A percentile compares a stretch with the other conserved stretches of the same genome.
These are phyloP conservation scores for Bugulina stolonifera DNA, from an alignment of 2,888 invertebrate genomes.

Conservation along the genomic window DNA sequence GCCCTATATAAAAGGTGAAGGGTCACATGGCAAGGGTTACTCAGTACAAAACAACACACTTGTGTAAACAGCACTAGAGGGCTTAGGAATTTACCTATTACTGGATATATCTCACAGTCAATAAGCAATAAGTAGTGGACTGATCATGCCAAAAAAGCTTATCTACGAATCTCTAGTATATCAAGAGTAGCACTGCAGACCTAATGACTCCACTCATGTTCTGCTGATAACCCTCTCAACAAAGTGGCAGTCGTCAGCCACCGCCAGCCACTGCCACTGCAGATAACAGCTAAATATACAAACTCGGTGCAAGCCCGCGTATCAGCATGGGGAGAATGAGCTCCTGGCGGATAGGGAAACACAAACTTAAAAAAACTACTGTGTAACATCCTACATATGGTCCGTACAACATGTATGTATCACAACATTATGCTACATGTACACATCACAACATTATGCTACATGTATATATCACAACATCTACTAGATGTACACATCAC, in stretches of 20 bases:
- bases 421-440: no score
- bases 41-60: conserved; percentile 15
- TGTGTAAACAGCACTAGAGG: conserved; percentile 15
- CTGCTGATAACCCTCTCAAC: neutral
- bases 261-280: neutral
- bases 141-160: conserved; percentile 15
- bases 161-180: no score
- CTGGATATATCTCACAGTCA: neutral
- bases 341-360: no score
- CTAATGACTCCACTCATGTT: conserved; percentile 15
- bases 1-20: neutral
- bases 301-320: no score
- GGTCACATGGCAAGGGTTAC: conserved; percentile 25
- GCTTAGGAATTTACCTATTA: neutral
- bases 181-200: neutral
- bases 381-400: no score
- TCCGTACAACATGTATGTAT: no score
- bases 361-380: no score
- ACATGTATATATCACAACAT: no score
- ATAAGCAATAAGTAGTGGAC: neutral
- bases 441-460: no score
- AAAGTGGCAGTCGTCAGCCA: neutral
- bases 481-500: no score
- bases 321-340: no score
- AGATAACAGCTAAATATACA: no score